Base-by-base conservation (phyloP, 2,888 invertebrate species). In the Saturnia japonica region DNA sequence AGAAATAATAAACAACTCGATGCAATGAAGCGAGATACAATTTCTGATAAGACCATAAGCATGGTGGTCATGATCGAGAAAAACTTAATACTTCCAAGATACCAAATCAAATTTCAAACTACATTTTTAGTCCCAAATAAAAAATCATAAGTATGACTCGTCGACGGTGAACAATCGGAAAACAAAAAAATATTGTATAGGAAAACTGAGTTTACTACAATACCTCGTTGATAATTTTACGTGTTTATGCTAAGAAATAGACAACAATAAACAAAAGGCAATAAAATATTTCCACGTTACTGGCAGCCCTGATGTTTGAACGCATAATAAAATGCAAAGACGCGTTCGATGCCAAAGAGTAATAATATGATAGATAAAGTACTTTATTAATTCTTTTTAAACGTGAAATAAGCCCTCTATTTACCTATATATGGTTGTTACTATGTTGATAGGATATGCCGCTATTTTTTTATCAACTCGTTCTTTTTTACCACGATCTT, bases 271-370 rank as follows among this genome's bases (percentile, higher is more conserved):
- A 71, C 71, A 71, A 71, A 71, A 43, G 71, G 71, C 62, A 51
- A 64, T 71, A 71, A 71, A 71, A 71, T 57, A 68, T 54, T 68
- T 68, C 54, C 68, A 54, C 54, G 68, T 54, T 47, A 54, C 62
- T 68, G 62, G 68, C 74, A 74, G 68, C 75, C 75, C 74, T 75
- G 71, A 64, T 40, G 64, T 64, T 64, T 64, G 64, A 40, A 64
- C 40, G 40, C 64, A 64, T 40, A 64, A 64, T 64, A 40, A 40
- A 64, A 64, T n/a, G 64, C 64, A 40, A 64, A 34, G 40, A 11
- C 40, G 19, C 28, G 19, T 40, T 64, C 64, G 40, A 64, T 40
- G 34, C n/a, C 64, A 64, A 64, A 64, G 64, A 64, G 12, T 64
- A 40, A 40, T 28, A 25, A 60, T 60, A 60, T 28, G 25, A 60